These are phyloP conservation scores for Xestia sexstrigata DNA, from an alignment of 2,888 invertebrate genomes.

Conservation along the genomic window DNA sequence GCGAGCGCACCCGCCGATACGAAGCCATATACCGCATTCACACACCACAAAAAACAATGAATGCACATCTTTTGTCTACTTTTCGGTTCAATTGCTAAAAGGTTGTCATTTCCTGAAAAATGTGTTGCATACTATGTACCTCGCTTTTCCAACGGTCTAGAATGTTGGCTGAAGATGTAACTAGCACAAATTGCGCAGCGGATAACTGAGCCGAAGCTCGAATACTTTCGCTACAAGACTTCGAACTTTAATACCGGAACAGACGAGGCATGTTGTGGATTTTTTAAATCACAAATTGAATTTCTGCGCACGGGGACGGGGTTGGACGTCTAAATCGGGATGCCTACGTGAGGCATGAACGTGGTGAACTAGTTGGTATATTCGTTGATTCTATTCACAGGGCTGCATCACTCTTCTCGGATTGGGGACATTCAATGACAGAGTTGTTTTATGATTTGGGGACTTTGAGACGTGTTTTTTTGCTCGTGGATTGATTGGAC, in stretches of 20 bases:
- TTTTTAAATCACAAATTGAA: constrained; percentile 54
- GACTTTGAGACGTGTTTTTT: background rate
- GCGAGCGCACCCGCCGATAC: constrained; percentile 52
- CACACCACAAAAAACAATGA: constrained; percentile 45
- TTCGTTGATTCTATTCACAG: constrained; percentile 36
- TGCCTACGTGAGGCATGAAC: constrained; percentile 21
- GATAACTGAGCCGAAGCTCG: constrained; percentile 31
- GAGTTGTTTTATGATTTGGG: background rate
- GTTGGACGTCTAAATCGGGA: constrained; percentile 32
- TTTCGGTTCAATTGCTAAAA: constrained; percentile 42
- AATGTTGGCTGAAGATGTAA: constrained; percentile 37
- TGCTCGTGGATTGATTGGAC: background rate
- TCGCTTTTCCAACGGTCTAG: constrained; percentile 20
- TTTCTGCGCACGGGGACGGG: constrained; percentile 34
- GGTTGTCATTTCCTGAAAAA: constrained; percentile 25
- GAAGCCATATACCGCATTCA: constrained; percentile 40
- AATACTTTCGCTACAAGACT: constrained; percentile 49
- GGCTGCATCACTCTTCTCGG: background rate
- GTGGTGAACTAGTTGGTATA: constrained; percentile 23
- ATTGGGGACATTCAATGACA: constrained; percentile 1
- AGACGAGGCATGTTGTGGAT: constrained; percentile 26
- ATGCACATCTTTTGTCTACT: constrained; percentile 27
- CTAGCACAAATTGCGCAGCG: constrained; percentile 36
- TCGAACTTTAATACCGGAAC: constrained; percentile 45
- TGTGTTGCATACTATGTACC: constrained; percentile 7